Base-by-base conservation (phyloP, 92 coral and sea anemone species). In the Siderastrea siderea region DNA sequence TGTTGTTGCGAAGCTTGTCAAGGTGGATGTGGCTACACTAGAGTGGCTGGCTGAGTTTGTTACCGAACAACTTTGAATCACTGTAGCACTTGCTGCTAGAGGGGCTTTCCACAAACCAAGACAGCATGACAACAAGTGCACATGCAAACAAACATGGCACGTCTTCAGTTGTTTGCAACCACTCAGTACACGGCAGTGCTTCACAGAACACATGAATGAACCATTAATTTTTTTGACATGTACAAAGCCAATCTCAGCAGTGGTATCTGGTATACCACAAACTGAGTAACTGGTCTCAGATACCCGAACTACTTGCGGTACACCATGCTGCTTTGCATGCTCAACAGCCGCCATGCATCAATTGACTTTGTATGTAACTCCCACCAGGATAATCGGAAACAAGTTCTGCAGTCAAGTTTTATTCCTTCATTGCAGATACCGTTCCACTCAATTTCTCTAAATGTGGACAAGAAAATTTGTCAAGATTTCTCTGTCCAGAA, bases 321-420 rank as follows among this genome's bases (percentile, higher is more conserved):
- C 61, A 50, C 77, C 77, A 73, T 49, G 77, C 59, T 4, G 2
- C 12, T 52, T 19, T 19, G 78, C 46, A 74, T 74, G 6, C 48
- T n/a, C 17, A 1, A 74, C 5, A 15, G 78, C 50, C 2, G 47
- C 61, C n/a, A n/a, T n/a, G n/a, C 4, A 1, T 4, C 78, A 74
- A 15, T 26, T 1, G 4, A 2, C 78, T 26, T 3, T 74, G 62
- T 16, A 74, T 54, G 8, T 74, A 62, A 74, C 5, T 6, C 16
- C 78, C 6, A 1, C 78, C 78, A n/a, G 78, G 78, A 53, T 74
- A 74, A 1, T 74, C 78, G 4, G 62, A 5, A 50, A 73, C 62
- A 15, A 15, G 2, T 4, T 54, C 62, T 17, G 46, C 46, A 38
- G 78, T n/a, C 14, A 53, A 53, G 7, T 16, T 1, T 6, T 1